Evolutionary conservation across 2,113 vertebrate genomes (phyloP), one percentile per base, ranked within the genome.

Genomic region (Taurulus bubalis): DNA sequence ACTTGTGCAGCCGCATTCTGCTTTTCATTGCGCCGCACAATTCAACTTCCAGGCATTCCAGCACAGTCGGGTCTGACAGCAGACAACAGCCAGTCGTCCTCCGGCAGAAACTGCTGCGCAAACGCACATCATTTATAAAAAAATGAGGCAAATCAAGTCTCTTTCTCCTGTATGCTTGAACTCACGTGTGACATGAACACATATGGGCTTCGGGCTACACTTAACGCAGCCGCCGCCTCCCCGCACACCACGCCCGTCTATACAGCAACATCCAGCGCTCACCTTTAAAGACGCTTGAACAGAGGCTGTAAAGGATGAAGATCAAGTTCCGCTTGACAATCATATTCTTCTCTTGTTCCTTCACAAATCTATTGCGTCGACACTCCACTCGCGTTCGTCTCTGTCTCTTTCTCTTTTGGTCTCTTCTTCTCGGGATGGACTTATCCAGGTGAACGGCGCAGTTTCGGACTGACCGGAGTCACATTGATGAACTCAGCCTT

Each of bases 301-400:
- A 93, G 83, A 95, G 89, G 94, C 94, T 93, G 91, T 90, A 96
- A 30, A 96, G 93, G 90, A 94, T 85, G 90, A 96, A 91, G 89
- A 95, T 85, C 90, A 95, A 75, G 88, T 92, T 90, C 91, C 84
- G 94, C 83, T 95, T 90, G 93, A 93, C 84, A 87, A 95, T 95
- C 95, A 95, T 95, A 90, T 93, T 95, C 93, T 89, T 91, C 87
- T 92, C 77, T 85, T 71, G n/a, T 89, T 90, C 90, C 85, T 87
- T 85, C 83, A 73, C 89, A 55, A 63, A 74, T 55, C 67, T 26
- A 72, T 71, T 20, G 75, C 82, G 82, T 84, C 79, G 83, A 85
- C 88, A 88, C 85, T 91, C 88, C 88, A 78, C 92, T 85, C 82
- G 71, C 75, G 78, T 65, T 75, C 53, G 16, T 75, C n/a, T 77